Conservation (phyloP, 2,888 invertebrate genomes). For the Temnothorax rugatulus region DNA sequence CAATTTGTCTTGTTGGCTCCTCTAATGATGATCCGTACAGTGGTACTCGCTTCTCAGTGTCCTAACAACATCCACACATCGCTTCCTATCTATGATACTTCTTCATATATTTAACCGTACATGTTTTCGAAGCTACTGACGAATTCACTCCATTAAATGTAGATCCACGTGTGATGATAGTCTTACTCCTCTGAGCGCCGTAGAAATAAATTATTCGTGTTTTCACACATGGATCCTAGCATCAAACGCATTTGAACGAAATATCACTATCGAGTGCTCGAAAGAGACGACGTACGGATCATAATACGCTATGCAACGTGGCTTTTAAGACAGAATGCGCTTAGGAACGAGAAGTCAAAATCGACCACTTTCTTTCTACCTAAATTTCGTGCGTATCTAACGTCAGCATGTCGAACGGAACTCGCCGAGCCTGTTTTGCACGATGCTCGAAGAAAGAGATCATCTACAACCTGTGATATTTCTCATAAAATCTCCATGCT, state of each 20-base stretch:
- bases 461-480: conserved; percentile 35
- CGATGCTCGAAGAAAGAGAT: conserved; percentile 68
- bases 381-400: conserved; percentile 73
- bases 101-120: conserved; percentile 69
- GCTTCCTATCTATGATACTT: conserved; percentile 75
- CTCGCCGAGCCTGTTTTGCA: conserved; percentile 80
- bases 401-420: conserved; percentile 79
- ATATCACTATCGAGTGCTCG: conserved; percentile 68
- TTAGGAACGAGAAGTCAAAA: conserved; percentile 69
- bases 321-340: conserved; percentile 78
- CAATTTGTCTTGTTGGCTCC: conserved; percentile 82
- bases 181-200: background rate
- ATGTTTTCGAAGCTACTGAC: conserved; percentile 66
- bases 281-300: conserved; percentile 73
- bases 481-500: conserved; percentile 32
- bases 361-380: conserved; percentile 58
- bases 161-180: conserved; percentile 65
- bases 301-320: conserved; percentile 77
- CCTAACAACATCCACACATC: conserved; percentile 81
- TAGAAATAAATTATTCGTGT: conserved; percentile 21
- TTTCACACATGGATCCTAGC: conserved; percentile 65
- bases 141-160: conserved; percentile 56
- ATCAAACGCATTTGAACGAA: conserved; percentile 61
- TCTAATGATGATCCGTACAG: conserved; percentile 83
- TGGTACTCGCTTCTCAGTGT: conserved; percentile 80